Evolutionary conservation across 2,797 vertebrate genomes (phyloP).

Genomic region (Alfaro cultratus): DNA sequence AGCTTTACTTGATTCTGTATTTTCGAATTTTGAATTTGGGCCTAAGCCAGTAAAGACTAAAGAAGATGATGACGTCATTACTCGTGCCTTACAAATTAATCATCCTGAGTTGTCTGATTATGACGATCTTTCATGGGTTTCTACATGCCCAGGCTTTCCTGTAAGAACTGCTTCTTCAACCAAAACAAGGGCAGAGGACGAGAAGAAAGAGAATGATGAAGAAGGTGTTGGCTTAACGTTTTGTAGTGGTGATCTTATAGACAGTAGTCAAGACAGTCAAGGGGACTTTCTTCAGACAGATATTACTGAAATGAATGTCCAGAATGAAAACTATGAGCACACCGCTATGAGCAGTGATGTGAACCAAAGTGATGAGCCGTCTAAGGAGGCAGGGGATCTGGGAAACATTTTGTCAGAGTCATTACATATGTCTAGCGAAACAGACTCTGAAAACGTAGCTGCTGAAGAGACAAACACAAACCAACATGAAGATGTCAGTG

Average conservation of each 20-base stretch:
- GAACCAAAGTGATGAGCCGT: constrained; percentile 46
- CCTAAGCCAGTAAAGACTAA: constrained; percentile 37
- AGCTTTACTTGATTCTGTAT: constrained; percentile 39
- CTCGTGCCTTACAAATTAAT: constrained; percentile 46
- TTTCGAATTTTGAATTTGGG: constrained; percentile 40
- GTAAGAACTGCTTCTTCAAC: constrained; percentile 30
- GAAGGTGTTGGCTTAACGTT: constrained; percentile 4
- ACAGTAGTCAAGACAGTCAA: constrained; percentile 23
- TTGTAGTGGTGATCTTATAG: constrained; percentile 13
- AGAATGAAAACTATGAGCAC: constrained; percentile 32
- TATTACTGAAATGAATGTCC: not conserved
- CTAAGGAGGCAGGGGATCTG: constrained; percentile 77
- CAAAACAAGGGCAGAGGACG: constrained; percentile 27
- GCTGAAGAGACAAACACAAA: constrained; percentile 41
- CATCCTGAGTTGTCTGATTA: constrained; percentile 25
- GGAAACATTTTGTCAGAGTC: constrained; percentile 72
- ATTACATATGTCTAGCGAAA: constrained; percentile 65
- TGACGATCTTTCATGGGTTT: constrained; percentile 19
- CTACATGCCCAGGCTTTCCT: constrained; percentile 41
- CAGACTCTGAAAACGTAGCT: constrained; percentile 18
- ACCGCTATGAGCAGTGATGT: constrained; percentile 25
- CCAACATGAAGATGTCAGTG: constrained; percentile 53
- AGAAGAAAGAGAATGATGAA: constrained; percentile 16
- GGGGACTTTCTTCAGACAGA: constrained; percentile 26
- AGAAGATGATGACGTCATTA: constrained; percentile 40